Conservation (phyloP, 30 jellyfish, hydroid and myxozoan genomes). For the Chironex yamaguchii region DNA sequence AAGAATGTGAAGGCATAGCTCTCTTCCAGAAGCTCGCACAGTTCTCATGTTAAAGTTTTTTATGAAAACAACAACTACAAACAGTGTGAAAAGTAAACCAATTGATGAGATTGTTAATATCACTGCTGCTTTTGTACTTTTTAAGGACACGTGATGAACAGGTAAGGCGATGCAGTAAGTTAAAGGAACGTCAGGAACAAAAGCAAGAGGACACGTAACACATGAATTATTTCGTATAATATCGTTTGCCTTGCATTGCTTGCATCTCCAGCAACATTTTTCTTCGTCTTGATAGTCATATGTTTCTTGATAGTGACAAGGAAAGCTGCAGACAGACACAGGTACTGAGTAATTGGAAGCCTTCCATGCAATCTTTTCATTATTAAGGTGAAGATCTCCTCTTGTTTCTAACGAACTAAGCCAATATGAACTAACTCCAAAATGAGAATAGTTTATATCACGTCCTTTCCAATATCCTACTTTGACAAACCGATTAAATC, state of each 20-base stretch:
- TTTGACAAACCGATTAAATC: background rate
- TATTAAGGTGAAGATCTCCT: background rate
- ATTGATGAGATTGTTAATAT: background rate
- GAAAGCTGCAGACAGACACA: slow-evolving; percentile 74
- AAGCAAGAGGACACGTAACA: slow-evolving; percentile 45
- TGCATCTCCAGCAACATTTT: slow-evolving; percentile 87
- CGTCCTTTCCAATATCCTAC: slow-evolving; percentile 1
- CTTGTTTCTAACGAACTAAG: background rate
- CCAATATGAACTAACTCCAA: background rate
- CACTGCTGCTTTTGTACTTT: background rate
- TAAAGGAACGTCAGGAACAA: slow-evolving; percentile 50
- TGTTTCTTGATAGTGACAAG: slow-evolving; percentile 57
- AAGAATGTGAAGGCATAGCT: slow-evolving; percentile 80
- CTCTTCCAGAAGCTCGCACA: slow-evolving; percentile 89
- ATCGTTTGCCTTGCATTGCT: slow-evolving; percentile 54
- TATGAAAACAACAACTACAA: slow-evolving; percentile 73
- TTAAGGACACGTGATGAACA: background rate
- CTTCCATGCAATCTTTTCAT: background rate
- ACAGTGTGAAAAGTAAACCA: slow-evolving; percentile 66
- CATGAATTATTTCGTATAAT: slow-evolving; percentile 73
- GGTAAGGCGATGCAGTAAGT: slow-evolving; percentile 50
- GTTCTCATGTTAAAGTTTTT: slow-evolving; percentile 64
- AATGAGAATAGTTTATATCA: background rate
- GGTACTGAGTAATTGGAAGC: slow-evolving; percentile 5
- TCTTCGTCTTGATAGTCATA: background rate